Base-by-base conservation (phyloP, 2,797 vertebrate genomes). In the Pangasius macronema region DNA sequence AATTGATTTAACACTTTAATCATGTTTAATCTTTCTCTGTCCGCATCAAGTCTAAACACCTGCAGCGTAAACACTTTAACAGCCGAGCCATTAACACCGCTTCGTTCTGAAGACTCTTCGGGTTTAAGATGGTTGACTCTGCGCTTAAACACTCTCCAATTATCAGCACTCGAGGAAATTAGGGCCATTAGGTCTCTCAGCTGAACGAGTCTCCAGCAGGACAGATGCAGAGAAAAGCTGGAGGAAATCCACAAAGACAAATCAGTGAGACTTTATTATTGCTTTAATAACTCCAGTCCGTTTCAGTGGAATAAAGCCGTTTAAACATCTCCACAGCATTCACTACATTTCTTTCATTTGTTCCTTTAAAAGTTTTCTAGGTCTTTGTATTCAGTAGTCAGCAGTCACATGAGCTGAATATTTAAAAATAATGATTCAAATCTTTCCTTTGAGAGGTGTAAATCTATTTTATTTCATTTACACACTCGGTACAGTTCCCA, bases 51-150 rank as follows among this genome's bases (percentile, higher is more conserved):
- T 65, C 59, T 70, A 81, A 70, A 55, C 53, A n/a, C 49, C 51
- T 82, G 24, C n/a, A 82, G 46, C 9, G 55, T 46, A 46, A 85
- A 20, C n/a, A 76, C 10, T 13, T 33, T n/a, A 87, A 36, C 11
- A 59, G 13, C 24, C 4, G n/a, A 75, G 36, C 11, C 55, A 30
- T 83, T 53, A 61, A n/a, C 42, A 20, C 36, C 18, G 46, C 14
- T 24, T 53, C 57, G 1, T 3, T 67, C 46, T 53, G 11, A 53
- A 68, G 14, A n/a, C 61, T 7, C 42, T 36, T 68, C 11, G 2
- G 16, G 14, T 39, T 83, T 55, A 57, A 87, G 68, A n/a, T 27
- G 61, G 22, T 83, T 76, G 42, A 87, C 77, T 83, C 39, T 81
- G 30, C 22, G 33, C 70, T 87, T 57, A 63, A 57, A 68, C 59